Base-by-base conservation (phyloP, 1,140 invertebrate species). In the Odontomachus brunneus region DNA sequence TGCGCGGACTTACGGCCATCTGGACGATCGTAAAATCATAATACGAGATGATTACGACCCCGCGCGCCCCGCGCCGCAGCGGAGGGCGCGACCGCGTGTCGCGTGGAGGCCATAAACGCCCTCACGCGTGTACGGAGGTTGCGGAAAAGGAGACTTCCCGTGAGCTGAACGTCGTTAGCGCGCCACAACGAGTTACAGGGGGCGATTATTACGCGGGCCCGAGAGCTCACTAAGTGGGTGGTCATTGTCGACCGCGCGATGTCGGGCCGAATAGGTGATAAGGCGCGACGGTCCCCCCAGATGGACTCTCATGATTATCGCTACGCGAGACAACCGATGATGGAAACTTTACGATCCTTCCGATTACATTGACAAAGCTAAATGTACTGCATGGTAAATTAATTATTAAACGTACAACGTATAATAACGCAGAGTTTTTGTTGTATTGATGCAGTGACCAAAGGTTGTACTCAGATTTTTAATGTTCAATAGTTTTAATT, bases 11-110 rank as follows among this genome's bases (percentile, higher is more conserved):
- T 55, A 76, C 29, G 24, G n/a, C n/a, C 62, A 11, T 19, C 33
- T 22, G 49, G 12, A 15, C 48, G 29, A 55, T 26, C 62, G 38
- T 76, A 76, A 76, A 76, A 19, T 76, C 29, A 76, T 76, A 76
- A 76, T 53, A 76, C 12, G 19, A 53, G 49, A 53, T 38, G 11
- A 15, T 55, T 55, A 24, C 38, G 53, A 38, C 60, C 48, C 26
- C 7, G 38, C 38, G 15, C 38, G 26, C 19, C 2, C 15, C 22
- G 29, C n/a, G n/a, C 0, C 19, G 38, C 26, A 63, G 12, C 24
- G n/a, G 26, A n/a, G n/a, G n/a, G n/a, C n/a, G n/a, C n/a, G n/a
- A n/a, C n/a, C n/a, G n/a, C n/a, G n/a, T n/a, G 44, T 75, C 57
- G 24, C 44, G 24, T 63, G 72, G 24, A 63, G 55, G 29, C 11